These are phyloP conservation scores for Steinernema khuongi DNA, from an alignment of 1,140 invertebrate species.

Conservation along the genomic window DNA sequence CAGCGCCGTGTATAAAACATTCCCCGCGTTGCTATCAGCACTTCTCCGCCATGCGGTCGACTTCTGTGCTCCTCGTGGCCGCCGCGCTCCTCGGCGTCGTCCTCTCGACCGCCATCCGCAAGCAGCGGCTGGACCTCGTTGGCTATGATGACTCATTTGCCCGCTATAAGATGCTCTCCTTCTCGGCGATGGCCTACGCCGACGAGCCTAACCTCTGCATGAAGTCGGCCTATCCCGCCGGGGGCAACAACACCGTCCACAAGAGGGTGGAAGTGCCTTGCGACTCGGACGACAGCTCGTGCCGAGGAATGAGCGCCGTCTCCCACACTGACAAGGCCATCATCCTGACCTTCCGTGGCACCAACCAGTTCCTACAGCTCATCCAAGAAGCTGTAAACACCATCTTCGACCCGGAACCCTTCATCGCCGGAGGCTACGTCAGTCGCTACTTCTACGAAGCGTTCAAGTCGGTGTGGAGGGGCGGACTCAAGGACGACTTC, in stretches of 20 bases:
- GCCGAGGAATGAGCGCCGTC: constrained; percentile 13
- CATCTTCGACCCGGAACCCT: too few species aligned
- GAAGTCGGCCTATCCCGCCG: not conserved
- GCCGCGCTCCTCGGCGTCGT: not conserved
- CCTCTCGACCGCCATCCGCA: not conserved
- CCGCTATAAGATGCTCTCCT: not conserved
- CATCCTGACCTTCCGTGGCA: constrained; percentile 23
- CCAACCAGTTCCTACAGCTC: too few species aligned
- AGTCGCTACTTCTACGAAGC: too few species aligned
- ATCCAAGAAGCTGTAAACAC: too few species aligned
- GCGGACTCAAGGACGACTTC: not conserved
- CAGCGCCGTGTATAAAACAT: not conserved
- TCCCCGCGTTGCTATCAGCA: not conserved
- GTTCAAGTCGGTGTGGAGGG: not conserved
- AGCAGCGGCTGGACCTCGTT: not conserved
- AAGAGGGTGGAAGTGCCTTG: too few species aligned
- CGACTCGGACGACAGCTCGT: too few species aligned
- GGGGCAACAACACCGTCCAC: too few species aligned
- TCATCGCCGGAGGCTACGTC: too few species aligned
- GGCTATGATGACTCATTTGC: not conserved
- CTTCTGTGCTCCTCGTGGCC: not conserved
- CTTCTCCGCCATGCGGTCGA: not conserved
- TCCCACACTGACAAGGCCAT: constrained; percentile 22
- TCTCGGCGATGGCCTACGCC: not conserved
- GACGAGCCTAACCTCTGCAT: not conserved